Percentiles rank a stretch among this genome's conserved stretches.
These are phyloP conservation scores for Apodemia mormo DNA, from an alignment of 2,888 invertebrate species.

Conservation along the genomic window DNA sequence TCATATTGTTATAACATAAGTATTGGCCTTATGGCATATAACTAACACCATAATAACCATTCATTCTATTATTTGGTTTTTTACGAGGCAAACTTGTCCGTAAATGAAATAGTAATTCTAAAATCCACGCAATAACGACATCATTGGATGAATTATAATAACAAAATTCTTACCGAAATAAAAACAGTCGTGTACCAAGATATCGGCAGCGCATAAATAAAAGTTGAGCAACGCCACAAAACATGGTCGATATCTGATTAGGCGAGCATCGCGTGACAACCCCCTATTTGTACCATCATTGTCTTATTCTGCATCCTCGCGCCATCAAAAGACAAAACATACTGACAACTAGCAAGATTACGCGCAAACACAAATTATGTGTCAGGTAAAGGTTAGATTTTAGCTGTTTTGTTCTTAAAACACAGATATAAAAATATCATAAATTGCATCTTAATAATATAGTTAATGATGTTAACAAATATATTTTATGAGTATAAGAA, in stretches of 20 bases:
- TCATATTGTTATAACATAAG: too few relatives aligned
- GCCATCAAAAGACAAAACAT: conserved; percentile 61
- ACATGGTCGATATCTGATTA: conserved; percentile 64
- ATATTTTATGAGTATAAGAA: too few relatives aligned
- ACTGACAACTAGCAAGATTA: conserved; percentile 39
- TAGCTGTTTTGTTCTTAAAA: not conserved
- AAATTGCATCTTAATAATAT: too few relatives aligned
- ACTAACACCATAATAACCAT: too few relatives aligned
- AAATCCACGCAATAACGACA: conserved; percentile 12
- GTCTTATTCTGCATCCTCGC: conserved; percentile 69
- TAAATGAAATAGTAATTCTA: not conserved
- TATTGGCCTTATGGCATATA: too few relatives aligned
- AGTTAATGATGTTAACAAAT: too few relatives aligned
- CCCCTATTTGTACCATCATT: conserved; percentile 78
- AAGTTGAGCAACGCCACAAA: conserved; percentile 58
- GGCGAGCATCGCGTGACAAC: conserved; percentile 72
- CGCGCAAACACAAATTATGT: conserved; percentile 17
- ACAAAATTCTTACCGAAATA: conserved; percentile 11
- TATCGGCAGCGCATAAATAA: conserved; percentile 75
- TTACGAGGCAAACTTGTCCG: not conserved
- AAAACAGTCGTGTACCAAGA: conserved; percentile 34
- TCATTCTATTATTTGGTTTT: not conserved
- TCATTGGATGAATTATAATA: conserved; percentile 15
- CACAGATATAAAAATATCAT: too few relatives aligned
- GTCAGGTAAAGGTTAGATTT: not conserved